phyloP scores from a whole-genome alignment of 2,113 vertebrate genomes.

The Rhea pennata region DNA sequence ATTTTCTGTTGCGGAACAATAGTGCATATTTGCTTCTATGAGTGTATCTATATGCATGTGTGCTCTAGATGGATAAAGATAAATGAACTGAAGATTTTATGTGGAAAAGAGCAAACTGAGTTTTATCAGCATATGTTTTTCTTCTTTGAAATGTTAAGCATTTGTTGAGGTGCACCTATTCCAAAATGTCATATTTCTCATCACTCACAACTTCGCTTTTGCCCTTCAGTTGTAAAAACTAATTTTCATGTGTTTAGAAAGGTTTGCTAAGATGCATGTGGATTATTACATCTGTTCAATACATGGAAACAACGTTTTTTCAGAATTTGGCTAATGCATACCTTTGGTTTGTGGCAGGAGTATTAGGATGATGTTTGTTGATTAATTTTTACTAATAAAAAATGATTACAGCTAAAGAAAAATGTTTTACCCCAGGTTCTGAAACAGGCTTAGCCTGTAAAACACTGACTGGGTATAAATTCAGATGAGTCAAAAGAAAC shows the following conservation, averaged over 20 bases:
- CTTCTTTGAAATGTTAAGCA: background rate
- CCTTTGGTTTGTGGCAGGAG: conserved; percentile 46
- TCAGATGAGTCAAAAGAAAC: conserved; percentile 59
- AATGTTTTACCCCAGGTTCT: conserved; percentile 62
- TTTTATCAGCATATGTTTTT: background rate
- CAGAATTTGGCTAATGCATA: conserved; percentile 13
- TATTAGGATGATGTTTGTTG: conserved; percentile 46
- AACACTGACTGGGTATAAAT: conserved; percentile 38
- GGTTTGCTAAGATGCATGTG: background rate
- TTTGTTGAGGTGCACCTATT: background rate
- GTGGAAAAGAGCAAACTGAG: background rate
- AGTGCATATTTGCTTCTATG: background rate
- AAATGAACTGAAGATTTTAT: background rate
- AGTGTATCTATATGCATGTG: rapidly evolving
- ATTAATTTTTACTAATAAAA: conserved; percentile 62
- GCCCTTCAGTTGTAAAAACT: background rate
- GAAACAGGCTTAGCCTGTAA: conserved; percentile 47
- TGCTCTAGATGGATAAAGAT: background rate
- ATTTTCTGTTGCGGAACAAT: background rate
- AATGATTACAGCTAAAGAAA: conserved; percentile 46
- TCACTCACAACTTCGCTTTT: background rate
- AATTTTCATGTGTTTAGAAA: background rate
- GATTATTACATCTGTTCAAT: background rate
- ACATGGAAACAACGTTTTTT: background rate
- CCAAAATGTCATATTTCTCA: background rate